Percentiles rank a stretch among this genome's conserved stretches.
phyloP scores from a whole-genome alignment of 2,113 vertebrate species.

The Pteronura brasiliensis region DNA sequence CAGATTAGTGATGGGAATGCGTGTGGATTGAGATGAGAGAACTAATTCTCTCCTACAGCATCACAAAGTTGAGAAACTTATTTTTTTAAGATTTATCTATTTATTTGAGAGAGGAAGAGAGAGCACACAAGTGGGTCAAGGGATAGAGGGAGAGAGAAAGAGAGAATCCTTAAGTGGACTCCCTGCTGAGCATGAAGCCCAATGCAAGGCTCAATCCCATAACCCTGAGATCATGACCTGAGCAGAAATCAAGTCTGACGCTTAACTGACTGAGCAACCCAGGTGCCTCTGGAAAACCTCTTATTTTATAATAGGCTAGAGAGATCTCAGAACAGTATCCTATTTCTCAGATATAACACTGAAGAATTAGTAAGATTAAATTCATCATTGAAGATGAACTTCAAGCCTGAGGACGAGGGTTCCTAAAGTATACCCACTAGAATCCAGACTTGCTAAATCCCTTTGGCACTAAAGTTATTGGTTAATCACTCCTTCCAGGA shows the following conservation, averaged over 20 bases:
- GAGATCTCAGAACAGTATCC: neutral
- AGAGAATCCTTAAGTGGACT: neutral
- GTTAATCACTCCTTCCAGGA: neutral
- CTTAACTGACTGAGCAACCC: neutral
- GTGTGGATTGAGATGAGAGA: neutral
- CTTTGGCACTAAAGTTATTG: neutral
- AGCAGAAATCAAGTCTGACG: too few relatives aligned
- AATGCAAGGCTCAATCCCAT: neutral
- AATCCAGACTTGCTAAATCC: neutral
- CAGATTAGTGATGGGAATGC: neutral
- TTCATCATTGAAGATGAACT: neutral
- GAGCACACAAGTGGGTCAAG: neutral
- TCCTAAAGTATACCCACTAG: neutral
- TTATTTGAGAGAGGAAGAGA: neutral
- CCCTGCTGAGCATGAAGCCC: neutral
- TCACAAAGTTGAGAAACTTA: neutral
- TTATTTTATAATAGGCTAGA: neutral
- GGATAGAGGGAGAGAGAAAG: neutral
- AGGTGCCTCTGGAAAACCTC: neutral
- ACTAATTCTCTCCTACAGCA: neutral
- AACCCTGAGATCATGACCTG: too few relatives aligned
- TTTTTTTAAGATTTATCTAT: neutral
- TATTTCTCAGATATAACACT: slow-evolving; percentile 6
- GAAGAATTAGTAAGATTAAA: neutral
- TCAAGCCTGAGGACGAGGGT: neutral